These are phyloP conservation scores for Hydrotaea diabolus DNA, from an alignment of 2,888 invertebrate species.

Conservation along the genomic window DNA sequence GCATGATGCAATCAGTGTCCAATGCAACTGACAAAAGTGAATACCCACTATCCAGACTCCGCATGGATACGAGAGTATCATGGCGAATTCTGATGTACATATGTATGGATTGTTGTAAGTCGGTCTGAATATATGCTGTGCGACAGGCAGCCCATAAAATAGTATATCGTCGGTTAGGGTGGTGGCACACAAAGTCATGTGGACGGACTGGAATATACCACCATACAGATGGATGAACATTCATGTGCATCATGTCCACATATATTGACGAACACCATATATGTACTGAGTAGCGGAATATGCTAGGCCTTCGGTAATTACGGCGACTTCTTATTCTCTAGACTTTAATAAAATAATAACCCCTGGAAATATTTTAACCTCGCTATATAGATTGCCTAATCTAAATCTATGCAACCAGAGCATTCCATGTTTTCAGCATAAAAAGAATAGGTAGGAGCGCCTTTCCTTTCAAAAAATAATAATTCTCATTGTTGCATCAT, in stretches of 20 bases:
- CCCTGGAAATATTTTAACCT: too few species aligned
- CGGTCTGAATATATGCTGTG: not conserved
- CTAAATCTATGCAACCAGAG: too few species aligned
- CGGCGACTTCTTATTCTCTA: too few species aligned
- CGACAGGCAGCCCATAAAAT: not conserved
- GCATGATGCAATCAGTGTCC: slow-evolving; percentile 4
- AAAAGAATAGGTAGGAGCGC: too few species aligned
- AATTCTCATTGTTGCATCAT: too few species aligned
- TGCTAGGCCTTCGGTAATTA: too few species aligned
- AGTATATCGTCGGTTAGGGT: not conserved
- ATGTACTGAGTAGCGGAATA: too few species aligned
- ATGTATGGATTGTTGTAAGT: not conserved
- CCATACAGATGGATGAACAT: not conserved
- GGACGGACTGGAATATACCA: not conserved
- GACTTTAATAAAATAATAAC: too few species aligned
- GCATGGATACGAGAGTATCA: not conserved
- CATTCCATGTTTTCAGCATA: too few species aligned
- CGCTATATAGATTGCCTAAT: too few species aligned
- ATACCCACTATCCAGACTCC: not conserved
- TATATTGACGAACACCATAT: not conserved
- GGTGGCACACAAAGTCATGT: not conserved
- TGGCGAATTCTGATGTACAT: not conserved
- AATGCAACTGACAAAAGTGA: not conserved
- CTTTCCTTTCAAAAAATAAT: too few species aligned
- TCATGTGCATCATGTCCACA: not conserved